Evolutionary conservation across 2,888 invertebrate species (phyloP).

Genomic region (Embidobia sp.): DNA sequence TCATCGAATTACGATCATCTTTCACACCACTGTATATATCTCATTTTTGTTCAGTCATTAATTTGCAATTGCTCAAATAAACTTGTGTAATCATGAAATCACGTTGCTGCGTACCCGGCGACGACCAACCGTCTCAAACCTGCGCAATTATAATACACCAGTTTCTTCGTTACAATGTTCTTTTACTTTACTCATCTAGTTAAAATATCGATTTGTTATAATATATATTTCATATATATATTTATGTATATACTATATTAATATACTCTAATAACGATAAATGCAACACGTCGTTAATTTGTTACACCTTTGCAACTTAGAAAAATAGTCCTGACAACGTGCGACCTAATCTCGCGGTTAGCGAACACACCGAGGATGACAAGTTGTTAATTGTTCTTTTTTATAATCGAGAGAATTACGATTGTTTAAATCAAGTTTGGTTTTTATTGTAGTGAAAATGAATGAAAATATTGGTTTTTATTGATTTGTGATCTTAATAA

Average conservation of each 20-base stretch:
- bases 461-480: too few relatives aligned
- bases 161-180: slow-evolving; percentile 70
- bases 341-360: slow-evolving; percentile 74
- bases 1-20: slow-evolving; percentile 40
- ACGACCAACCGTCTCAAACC: slow-evolving; percentile 59
- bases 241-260: slow-evolving; percentile 71
- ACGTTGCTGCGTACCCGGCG: slow-evolving; percentile 44
- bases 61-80: slow-evolving; percentile 52
- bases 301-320: slow-evolving; percentile 81
- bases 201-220: slow-evolving; percentile 78
- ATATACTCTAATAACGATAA: slow-evolving; percentile 81
- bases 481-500: too few relatives aligned
- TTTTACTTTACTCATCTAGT: slow-evolving; percentile 72
- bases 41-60: slow-evolving; percentile 49
- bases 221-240: slow-evolving; percentile 53
- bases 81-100: slow-evolving; percentile 40
- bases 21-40: slow-evolving; percentile 48
- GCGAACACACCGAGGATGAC: slow-evolving; percentile 50
- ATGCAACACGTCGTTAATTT: slow-evolving; percentile 80
- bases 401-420: too few relatives aligned
- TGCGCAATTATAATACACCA: slow-evolving; percentile 71
- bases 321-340: slow-evolving; percentile 79
- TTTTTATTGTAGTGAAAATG: too few relatives aligned
- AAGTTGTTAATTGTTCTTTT: too few relatives aligned
- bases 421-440: too few relatives aligned